Percentiles rank a stretch among this genome's conserved stretches.
Evolutionary conservation across 2,113 vertebrate species (phyloP).

Genomic region (Silurus glanis): DNA sequence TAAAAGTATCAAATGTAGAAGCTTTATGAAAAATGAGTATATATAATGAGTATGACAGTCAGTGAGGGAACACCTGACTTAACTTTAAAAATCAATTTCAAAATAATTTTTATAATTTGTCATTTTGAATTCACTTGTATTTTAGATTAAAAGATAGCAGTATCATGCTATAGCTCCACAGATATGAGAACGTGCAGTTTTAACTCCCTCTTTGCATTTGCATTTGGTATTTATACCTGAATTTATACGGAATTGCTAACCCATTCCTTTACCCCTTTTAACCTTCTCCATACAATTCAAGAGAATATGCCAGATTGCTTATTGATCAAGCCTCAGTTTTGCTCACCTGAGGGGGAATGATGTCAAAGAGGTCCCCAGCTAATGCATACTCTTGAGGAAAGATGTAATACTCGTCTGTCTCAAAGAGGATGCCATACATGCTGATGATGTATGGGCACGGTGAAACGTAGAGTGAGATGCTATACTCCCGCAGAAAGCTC

Average conservation of each 20-base stretch:
- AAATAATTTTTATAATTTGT: background rate
- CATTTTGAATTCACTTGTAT: background rate
- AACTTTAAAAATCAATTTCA: background rate
- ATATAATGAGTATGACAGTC: too few species aligned
- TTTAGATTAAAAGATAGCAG: too few species aligned
- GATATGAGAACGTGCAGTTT: background rate
- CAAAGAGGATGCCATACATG: slow-evolving; percentile 78
- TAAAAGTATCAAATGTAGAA: too few species aligned
- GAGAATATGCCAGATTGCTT: background rate
- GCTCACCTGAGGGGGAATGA: slow-evolving; percentile 79
- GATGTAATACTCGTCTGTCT: slow-evolving; percentile 77
- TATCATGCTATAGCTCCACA: background rate
- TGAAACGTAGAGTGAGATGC: slow-evolving; percentile 78
- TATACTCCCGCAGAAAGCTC: slow-evolving; percentile 79
- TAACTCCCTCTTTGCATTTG: background rate
- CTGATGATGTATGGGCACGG: slow-evolving; percentile 80
- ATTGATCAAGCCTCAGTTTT: background rate
- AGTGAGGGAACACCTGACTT: background rate
- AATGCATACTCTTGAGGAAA: slow-evolving; percentile 79
- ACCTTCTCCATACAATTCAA: background rate
- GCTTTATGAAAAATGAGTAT: too few species aligned
- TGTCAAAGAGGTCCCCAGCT: slow-evolving; percentile 80
- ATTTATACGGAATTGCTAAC: background rate
- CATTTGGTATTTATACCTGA: background rate
- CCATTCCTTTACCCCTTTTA: background rate